phyloP scores from a whole-genome alignment of 92 coral and sea anemone species.

The Montipora capitata region DNA sequence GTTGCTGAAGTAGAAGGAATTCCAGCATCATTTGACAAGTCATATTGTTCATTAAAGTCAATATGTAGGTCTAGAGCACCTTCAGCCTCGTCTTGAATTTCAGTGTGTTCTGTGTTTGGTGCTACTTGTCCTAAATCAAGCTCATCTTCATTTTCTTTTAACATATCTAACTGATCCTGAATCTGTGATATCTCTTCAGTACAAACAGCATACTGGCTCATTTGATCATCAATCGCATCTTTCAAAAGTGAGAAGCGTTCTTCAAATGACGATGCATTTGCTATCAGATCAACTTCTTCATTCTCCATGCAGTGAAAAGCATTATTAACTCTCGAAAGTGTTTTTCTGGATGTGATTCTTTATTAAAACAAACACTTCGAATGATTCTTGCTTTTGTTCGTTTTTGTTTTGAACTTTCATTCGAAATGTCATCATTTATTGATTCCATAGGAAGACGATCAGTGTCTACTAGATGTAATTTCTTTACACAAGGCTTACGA shows the following conservation, averaged over 20 bases:
- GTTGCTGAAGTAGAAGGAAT: slow-evolving; percentile 50
- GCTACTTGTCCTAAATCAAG: slow-evolving; percentile 51
- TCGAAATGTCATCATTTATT: slow-evolving; percentile 5
- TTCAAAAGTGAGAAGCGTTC: slow-evolving; percentile 30
- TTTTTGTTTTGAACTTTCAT: slow-evolving; percentile 42
- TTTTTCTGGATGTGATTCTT: slow-evolving; percentile 27
- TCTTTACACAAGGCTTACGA: slow-evolving; percentile 32
- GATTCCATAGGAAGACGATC: slow-evolving; percentile 63
- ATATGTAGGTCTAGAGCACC: slow-evolving; percentile 46
- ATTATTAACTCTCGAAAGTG: slow-evolving; percentile 40
- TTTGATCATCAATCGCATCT: slow-evolving; percentile 39
- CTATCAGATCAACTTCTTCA: too few species aligned
- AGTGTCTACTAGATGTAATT: slow-evolving; percentile 19
- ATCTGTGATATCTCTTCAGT: slow-evolving; percentile 11
- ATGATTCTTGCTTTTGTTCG: slow-evolving; percentile 50
- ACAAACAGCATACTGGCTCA: slow-evolving; percentile 16
- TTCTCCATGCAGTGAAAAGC: slow-evolving; percentile 37
- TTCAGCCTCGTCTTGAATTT: slow-evolving; percentile 32
- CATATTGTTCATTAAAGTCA: slow-evolving; percentile 47
- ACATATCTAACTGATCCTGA: slow-evolving; percentile 4
- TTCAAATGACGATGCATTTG: slow-evolving; percentile 20
- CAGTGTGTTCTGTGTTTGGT: slow-evolving; percentile 39
- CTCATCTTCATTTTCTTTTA: slow-evolving; percentile 20
- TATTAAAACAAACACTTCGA: slow-evolving; percentile 62
- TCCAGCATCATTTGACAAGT: slow-evolving; percentile 28